phyloP scores from a whole-genome alignment of 1,140 invertebrate genomes.

The Heliconius congener region DNA sequence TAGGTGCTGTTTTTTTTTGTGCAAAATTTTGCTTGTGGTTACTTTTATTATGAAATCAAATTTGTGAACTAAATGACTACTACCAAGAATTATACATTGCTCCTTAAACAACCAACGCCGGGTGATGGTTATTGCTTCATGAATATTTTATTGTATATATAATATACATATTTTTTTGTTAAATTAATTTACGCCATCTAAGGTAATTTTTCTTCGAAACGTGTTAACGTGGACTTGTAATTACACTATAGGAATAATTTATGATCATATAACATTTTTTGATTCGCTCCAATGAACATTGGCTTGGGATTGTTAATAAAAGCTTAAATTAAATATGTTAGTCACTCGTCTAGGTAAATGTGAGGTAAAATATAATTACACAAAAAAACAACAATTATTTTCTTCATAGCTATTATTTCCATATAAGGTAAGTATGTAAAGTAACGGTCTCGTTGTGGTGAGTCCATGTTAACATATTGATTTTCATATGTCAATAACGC shows the following conservation, averaged over 20 bases:
- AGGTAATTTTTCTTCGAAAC: constrained; percentile 36
- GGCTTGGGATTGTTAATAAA: background rate
- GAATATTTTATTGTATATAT: constrained; percentile 21
- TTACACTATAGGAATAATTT: constrained; percentile 27
- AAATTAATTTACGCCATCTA: constrained; percentile 19
- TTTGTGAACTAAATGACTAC: background rate
- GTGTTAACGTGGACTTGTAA: constrained; percentile 35
- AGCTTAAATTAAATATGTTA: background rate
- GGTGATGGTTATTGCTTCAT: constrained; percentile 45
- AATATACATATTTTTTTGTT: constrained; percentile 26
- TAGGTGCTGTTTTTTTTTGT: too few species aligned
- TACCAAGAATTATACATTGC: background rate
- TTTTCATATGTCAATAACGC: too few species aligned
- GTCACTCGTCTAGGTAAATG: background rate
- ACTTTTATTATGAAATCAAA: too few species aligned
- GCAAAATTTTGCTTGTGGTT: too few species aligned
- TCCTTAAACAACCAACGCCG: constrained; percentile 18
- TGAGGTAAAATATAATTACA: background rate
- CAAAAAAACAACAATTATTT: background rate
- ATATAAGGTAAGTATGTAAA: background rate
- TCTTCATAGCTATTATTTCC: background rate
- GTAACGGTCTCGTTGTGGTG: background rate
- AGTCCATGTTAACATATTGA: background rate
- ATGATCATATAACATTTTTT: constrained; percentile 18
- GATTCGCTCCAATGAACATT: constrained; percentile 23